Base-by-base conservation (phyloP, 2,888 invertebrate genomes). In the Abrostola tripartita region DNA sequence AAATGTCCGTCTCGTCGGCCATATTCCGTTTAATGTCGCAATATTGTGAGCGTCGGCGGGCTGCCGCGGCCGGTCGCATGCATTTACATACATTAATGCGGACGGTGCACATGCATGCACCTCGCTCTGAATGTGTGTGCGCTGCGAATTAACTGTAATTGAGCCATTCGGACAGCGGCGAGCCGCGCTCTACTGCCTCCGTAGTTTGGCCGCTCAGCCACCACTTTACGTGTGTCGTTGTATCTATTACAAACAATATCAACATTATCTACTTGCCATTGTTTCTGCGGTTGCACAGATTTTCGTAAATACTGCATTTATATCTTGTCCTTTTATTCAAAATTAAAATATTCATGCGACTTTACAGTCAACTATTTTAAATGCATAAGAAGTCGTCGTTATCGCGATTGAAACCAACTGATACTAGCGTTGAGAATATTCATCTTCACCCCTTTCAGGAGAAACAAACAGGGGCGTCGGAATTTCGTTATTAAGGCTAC, bases 401-500 rank as follows among this genome's bases (percentile, higher is more conserved):
- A 83, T 85, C 81, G 71, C 81, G 77, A 81, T 78, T 81, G 80
- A 86, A 85, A 84, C 81, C 82, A 85, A 88, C 86, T 83, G 80
- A 85, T 84, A 79, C 82, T 81, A 85, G 85, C 86, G 84, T 83
- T 86, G 85, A 81, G 84, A 88, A 90, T 90, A 93, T 94, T 90
- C 92, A 92, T 93, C 92, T 93, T 93, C 93, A 92, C 93, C 93
- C 93, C 91, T 92, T 90, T 90, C 89, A 87, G 83, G 84, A 90
- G 91, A 87, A 91, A 91, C 91, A 92, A 93, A 94, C 92, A 91
- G 90, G 90, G 90, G 90, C 88, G 90, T 89, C 85, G 94, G 94
- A 94, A 94, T 94, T 93, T 94, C 91, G 94, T 94, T 94, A 94
- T 94, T 94, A 93, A 92, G 91, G 91, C 92, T 92, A 90, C 92